phyloP scores from a whole-genome alignment of 1,140 invertebrate genomes.

The Neodiprion fabricii region DNA sequence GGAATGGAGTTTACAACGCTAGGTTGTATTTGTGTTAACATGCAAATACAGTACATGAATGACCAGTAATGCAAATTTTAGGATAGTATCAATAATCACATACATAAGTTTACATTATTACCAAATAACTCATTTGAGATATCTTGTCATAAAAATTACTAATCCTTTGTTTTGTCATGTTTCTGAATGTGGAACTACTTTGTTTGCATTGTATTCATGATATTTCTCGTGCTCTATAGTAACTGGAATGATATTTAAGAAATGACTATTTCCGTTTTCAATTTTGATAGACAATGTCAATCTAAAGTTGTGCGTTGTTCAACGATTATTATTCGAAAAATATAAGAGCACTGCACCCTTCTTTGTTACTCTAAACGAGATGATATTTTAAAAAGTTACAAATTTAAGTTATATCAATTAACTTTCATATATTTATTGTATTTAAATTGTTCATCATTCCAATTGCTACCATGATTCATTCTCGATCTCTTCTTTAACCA shows the following conservation, averaged over 20 bases:
- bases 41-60: neutral
- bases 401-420: slow-evolving; percentile 4
- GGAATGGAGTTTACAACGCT: neutral
- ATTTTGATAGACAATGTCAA: neutral
- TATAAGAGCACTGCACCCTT: neutral
- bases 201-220: neutral
- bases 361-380: neutral
- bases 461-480: neutral
- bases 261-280: neutral
- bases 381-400: neutral
- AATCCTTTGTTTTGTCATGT: neutral
- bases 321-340: slow-evolving; percentile 3
- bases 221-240: neutral
- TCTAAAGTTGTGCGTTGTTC: neutral
- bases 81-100: neutral
- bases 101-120: neutral
- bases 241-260: slow-evolving; percentile 6
- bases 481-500: neutral
- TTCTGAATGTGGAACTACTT: neutral
- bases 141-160: neutral
- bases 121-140: too few relatives aligned
- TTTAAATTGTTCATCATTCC: neutral
- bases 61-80: neutral
- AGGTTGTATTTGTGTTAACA: neutral
- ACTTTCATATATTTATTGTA: neutral